Evolutionary conservation across 2,113 vertebrate genomes (phyloP), one percentile per base, ranked within the genome.

Genomic region (Dasypus novemcinctus): DNA sequence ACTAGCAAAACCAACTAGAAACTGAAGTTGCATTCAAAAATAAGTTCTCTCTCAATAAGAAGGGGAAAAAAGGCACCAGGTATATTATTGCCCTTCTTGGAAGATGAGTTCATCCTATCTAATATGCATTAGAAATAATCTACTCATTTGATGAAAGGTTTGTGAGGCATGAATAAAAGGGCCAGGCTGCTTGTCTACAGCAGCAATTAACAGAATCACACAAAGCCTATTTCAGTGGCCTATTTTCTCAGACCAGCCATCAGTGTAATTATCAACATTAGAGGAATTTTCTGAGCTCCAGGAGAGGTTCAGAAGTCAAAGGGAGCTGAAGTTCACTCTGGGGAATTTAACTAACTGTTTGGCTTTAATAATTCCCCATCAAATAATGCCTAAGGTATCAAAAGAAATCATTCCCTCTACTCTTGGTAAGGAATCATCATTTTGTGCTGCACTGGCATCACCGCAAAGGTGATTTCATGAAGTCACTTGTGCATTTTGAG

Each of bases 201-300:
- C 61, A 97, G 68, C 91, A 97, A 98, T 97, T 98, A 98, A 96
- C 14, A 96, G 87, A 97, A 97, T 97, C 86, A 96, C 84, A 97
- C 86, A 97, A 87, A 98, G 69, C 29, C 64, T 90, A 33, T 95
- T 97, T 96, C 85, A 87, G 80, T 97, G 74, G 38, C 76, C 75
- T 98, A 20, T 96, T 98, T 98, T 97, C 93, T 97, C 90, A 91
- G 69, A 88, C 86, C 89, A 98, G 83, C 59, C 80, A 84, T 96
- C 89, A 97, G 78, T 96, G 54, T 87, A 98, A 98, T 97, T 98
- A 98, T 83, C 59, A 43, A 96, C 43, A 95, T 97, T 98, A 95
- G 43, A 96, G 64, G 87, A 94, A 92, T 96, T 90, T 97, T 97
- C 84, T 91, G 14, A 68, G 93, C 68, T 86, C 31, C 10, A 95